A percentile compares a stretch with the other conserved stretches of the same genome.
These are phyloP conservation scores for Hepsetus odoe DNA, from an alignment of 2,113 vertebrate species.

Conservation along the genomic window DNA sequence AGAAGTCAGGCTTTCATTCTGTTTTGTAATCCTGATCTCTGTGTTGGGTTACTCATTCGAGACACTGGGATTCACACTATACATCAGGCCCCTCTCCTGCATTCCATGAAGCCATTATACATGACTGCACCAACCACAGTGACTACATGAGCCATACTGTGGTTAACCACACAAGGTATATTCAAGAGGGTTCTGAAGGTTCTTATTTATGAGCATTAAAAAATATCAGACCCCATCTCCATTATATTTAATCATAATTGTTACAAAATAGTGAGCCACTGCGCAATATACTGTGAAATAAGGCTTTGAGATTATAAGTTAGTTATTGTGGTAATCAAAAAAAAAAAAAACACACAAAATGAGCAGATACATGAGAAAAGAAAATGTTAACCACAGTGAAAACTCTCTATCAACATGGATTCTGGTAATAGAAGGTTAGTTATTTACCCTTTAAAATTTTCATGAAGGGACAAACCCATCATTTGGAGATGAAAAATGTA, in stretches of 20 bases:
- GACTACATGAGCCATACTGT: not conserved
- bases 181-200: not conserved
- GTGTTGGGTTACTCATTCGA: slow-evolving; percentile 49
- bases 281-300: not conserved
- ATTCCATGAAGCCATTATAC: slow-evolving; percentile 39
- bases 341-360: not conserved
- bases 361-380: not conserved
- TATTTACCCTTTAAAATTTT: not conserved
- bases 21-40: slow-evolving; percentile 47
- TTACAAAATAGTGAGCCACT: not conserved
- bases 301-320: not conserved
- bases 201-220: slow-evolving; percentile 2
- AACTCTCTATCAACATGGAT: not conserved
- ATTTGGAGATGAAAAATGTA: not conserved
- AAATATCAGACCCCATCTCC: not conserved
- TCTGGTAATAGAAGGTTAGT: slow-evolving; percentile 8
- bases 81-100: slow-evolving; percentile 33
- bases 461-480: not conserved
- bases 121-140: slow-evolving; percentile 37
- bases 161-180: not conserved
- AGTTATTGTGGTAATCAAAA: not conserved
- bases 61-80: slow-evolving; percentile 32
- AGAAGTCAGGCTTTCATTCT: slow-evolving; percentile 48
- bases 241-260: not conserved
- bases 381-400: not conserved